Base-by-base conservation (phyloP, 2,113 vertebrate species). In the Vidua chalybeata region DNA sequence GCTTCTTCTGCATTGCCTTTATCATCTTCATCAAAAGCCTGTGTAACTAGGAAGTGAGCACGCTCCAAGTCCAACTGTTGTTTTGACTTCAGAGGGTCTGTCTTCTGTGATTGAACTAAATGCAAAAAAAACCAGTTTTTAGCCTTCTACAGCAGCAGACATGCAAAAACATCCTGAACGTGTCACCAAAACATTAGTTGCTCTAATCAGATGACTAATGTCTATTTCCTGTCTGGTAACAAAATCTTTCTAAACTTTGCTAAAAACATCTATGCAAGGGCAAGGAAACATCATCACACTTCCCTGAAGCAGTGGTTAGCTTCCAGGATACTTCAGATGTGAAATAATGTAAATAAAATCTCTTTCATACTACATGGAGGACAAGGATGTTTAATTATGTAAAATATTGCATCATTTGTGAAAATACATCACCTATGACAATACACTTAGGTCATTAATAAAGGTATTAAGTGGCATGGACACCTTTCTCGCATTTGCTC, bases 1-100 rank as follows among this genome's bases (percentile, higher is more conserved):
- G 99, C 99, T 96, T 99, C 99, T 35, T 99, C 99, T 15, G 95
- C 93, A 35, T 99, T 99, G 78, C 98, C 99, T 96, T 99, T 99
- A 80, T 99, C 99, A 72, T 99, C 99, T 96, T 99, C 99, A 58
- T 99, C 98, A 93, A 99, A 99, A 51, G 99, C 99, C 97, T 99
- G 99, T 0, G 99, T 99, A 83, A 99, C 99, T 68, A 99, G 98
- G 97, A 99, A 99, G 97, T 98, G 99, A 37, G 99, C 99, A 6
- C 99, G 98, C 90, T 99, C 99, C 91, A 99, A 97, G 91, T 99
- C 99, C 98, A 99, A 90, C 86, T 99, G 99, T 74, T 99, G 98
- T 66, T 99, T 99, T 59, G 98, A 98, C 96, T 99, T 99, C 96
- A 99, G 98, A 15, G 99, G 99, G 93, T 99, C 99, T 45, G 92